These are phyloP conservation scores for Zenarchopterus dispar DNA, from an alignment of 2,797 vertebrate genomes.

Conservation along the genomic window DNA sequence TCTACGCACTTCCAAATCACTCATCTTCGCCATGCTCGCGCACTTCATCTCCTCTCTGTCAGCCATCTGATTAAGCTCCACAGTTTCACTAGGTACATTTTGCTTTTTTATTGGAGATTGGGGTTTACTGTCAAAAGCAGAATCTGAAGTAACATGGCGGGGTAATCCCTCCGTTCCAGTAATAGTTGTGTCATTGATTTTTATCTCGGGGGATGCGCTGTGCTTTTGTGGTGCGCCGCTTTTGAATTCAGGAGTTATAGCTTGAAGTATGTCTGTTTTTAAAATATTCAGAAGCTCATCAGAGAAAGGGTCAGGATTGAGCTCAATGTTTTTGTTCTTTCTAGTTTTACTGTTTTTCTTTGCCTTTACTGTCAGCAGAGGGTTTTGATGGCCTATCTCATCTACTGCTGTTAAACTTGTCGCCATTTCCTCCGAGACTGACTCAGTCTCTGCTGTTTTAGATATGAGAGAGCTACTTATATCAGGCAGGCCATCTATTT, in stretches of 20 bases:
- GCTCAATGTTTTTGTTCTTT: conserved; percentile 77
- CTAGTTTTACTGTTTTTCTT: conserved; percentile 80
- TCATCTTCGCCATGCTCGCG: conserved; percentile 43
- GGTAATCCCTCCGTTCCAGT: conserved; percentile 53
- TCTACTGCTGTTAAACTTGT: conserved; percentile 45
- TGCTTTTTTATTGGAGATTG: conserved; percentile 46
- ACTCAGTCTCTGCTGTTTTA: conserved; percentile 63
- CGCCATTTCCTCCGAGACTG: conserved; percentile 62
- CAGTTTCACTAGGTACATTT: conserved; percentile 37
- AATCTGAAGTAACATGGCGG: conserved; percentile 32
- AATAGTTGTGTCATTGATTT: conserved; percentile 47
- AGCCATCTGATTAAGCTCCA: conserved; percentile 26
- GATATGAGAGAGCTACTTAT: conserved; percentile 55
- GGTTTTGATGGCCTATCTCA: conserved; percentile 54
- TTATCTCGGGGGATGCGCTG: conserved; percentile 48
- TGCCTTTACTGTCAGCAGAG: conserved; percentile 59
- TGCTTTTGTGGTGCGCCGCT: conserved; percentile 55
- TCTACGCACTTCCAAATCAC: conserved; percentile 43
- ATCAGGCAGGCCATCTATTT: conserved; percentile 66
- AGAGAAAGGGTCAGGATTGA: conserved; percentile 64
- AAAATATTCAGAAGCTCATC: conserved; percentile 73
- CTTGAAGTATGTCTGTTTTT: conserved; percentile 77
- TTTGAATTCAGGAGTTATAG: conserved; percentile 78
- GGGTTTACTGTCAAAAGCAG: conserved; percentile 46
- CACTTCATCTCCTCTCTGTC: conserved; percentile 24